These are phyloP conservation scores for Chrysoperla carnea DNA, from an alignment of 1,140 invertebrate genomes.

Conservation along the genomic window DNA sequence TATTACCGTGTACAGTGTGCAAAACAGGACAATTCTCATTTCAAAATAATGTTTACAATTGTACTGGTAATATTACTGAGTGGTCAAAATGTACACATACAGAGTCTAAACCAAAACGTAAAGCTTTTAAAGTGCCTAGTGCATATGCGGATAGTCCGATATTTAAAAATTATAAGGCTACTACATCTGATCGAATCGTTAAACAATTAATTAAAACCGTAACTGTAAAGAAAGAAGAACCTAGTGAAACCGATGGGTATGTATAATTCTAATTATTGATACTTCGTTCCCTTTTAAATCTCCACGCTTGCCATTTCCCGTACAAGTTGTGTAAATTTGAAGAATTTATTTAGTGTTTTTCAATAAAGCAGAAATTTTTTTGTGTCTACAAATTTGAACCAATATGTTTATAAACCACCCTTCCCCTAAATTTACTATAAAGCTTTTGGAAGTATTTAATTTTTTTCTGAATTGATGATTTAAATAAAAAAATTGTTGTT, in stretches of 20 bases:
- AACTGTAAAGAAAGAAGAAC: conserved; percentile 35
- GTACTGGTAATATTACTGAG: conserved; percentile 65
- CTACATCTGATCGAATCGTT: conserved; percentile 41
- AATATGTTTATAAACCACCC: too few relatives aligned
- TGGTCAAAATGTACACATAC: conserved; percentile 77
- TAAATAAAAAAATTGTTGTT: too few relatives aligned
- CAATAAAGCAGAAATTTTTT: too few relatives aligned
- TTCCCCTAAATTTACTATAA: too few relatives aligned
- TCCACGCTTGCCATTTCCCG: too few relatives aligned
- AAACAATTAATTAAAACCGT: conserved; percentile 31
- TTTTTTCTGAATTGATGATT: too few relatives aligned
- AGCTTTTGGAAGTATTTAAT: too few relatives aligned
- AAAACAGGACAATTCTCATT: conserved; percentile 51
- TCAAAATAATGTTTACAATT: conserved; percentile 60
- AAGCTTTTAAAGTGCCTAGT: conserved; percentile 53
- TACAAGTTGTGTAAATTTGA: too few relatives aligned
- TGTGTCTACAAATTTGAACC: too few relatives aligned
- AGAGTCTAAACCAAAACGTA: conserved; percentile 53
- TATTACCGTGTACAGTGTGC: conserved; percentile 66
- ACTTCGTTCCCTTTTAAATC: too few relatives aligned
- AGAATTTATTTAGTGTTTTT: too few relatives aligned
- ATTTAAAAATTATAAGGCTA: conserved; percentile 50
- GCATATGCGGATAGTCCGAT: conserved; percentile 37
- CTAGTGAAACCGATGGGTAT: conserved; percentile 19
- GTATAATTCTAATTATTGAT: too few relatives aligned